phyloP scores from a whole-genome alignment of 2,797 vertebrate genomes.

The Gymnoscopelus microlampas region DNA sequence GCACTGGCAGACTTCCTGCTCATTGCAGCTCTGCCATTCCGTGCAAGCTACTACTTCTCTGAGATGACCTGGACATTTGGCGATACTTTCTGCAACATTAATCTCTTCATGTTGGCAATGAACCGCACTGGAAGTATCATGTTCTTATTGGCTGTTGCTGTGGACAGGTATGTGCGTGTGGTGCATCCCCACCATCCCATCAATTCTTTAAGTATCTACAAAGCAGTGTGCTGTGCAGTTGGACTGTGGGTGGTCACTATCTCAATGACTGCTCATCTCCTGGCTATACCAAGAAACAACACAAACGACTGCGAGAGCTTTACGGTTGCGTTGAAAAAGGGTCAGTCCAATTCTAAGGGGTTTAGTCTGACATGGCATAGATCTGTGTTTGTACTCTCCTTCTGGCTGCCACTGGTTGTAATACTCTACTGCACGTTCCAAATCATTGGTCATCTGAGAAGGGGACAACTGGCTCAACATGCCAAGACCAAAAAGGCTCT shows the following conservation, averaged over 20 bases:
- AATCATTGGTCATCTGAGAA: conserved; percentile 21
- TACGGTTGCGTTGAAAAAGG: conserved; percentile 21
- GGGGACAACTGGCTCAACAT: conserved; percentile 68
- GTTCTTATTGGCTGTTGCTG: conserved; percentile 63
- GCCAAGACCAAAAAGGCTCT: conserved; percentile 64
- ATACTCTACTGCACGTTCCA: conserved; percentile 76
- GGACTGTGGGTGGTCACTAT: conserved; percentile 56
- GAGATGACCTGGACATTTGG: conserved; percentile 54
- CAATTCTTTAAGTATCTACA: conserved; percentile 54
- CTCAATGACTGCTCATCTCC: conserved; percentile 52
- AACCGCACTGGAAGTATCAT: conserved; percentile 60
- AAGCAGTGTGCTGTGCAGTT: conserved; percentile 13
- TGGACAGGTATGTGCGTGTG: conserved; percentile 69
- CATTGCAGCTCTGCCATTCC: conserved; percentile 61
- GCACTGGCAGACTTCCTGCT: conserved; percentile 68
- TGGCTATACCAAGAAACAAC: conserved; percentile 37
- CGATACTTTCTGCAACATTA: conserved; percentile 54
- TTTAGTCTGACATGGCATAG: conserved; percentile 58
- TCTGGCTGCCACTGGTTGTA: conserved; percentile 70
- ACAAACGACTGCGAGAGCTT: conserved; percentile 74
- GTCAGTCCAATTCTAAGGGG: background rate
- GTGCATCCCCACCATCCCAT: conserved; percentile 58
- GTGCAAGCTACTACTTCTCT: conserved; percentile 55
- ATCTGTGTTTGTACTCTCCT: conserved; percentile 69
- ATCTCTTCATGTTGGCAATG: conserved; percentile 64